Evolutionary conservation across 2,113 vertebrate species (phyloP).

Genomic region (Irena cyanogastra): DNA sequence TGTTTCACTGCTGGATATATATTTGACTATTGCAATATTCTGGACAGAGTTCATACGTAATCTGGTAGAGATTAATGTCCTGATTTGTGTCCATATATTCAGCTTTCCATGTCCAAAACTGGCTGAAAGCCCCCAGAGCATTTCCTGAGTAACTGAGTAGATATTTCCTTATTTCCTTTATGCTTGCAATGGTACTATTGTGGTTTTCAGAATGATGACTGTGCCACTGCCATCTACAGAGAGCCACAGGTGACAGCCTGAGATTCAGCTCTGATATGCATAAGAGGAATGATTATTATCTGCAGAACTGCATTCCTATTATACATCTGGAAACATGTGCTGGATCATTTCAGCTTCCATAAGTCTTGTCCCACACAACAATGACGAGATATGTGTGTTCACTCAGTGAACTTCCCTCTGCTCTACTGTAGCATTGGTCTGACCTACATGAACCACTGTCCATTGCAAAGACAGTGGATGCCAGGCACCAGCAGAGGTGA

Average conservation of each 20-base stretch:
- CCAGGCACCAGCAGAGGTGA: not conserved
- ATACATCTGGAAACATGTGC: not conserved
- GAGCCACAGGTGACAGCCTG: not conserved
- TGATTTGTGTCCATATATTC: not conserved
- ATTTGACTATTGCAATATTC: not conserved
- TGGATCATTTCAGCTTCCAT: not conserved
- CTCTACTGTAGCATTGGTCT: not conserved
- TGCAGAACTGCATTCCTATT: not conserved
- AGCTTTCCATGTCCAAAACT: not conserved
- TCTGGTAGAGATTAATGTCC: not conserved
- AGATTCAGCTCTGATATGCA: not conserved
- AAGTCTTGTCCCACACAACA: not conserved
- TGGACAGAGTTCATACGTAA: not conserved
- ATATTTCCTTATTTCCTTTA: not conserved
- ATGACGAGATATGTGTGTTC: not conserved
- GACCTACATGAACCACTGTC: not conserved
- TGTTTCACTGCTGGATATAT: not conserved
- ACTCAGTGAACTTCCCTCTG: not conserved
- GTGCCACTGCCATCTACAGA: not conserved
- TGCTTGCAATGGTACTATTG: not conserved
- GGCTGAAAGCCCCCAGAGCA: not conserved
- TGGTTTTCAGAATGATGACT: not conserved
- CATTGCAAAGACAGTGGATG: not conserved
- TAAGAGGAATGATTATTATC: not conserved
- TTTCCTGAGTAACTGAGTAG: not conserved